Evolutionary conservation across 2,113 vertebrate species (phyloP), one percentile per base, ranked within the genome.

Genomic region (Clarias gariepinus): DNA sequence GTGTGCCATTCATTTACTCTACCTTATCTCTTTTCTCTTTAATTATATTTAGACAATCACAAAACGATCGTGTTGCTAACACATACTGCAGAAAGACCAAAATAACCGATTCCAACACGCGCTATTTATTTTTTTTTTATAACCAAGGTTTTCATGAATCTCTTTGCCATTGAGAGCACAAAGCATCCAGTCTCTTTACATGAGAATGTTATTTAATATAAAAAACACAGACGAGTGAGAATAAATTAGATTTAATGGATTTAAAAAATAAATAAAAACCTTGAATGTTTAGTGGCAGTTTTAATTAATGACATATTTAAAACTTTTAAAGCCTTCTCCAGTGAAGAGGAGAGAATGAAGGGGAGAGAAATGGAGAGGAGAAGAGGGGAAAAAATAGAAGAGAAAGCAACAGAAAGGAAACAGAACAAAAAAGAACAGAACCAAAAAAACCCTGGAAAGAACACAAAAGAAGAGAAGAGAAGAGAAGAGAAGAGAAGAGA

Each of bases 1-100:
- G 68, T 81, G 85, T n/a, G 30, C 33, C 55, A n/a, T 82, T 82
- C 68, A 80, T 80, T 80, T 69, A 58, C 21, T 55, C 47, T n/a
- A 58, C 30, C 7, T 79, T 66, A 33, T 66, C 21, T 83, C 41
- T 15, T 79, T 85, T 76, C 33, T 18, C 1, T 84, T 84, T 60
- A 41, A 63, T 47, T 63, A 61, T 52, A 85, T 64, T 28, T 30
- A 53, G 28, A 78, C 57, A 13, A 25, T 66, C 84, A 66, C 11
- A 33, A 28, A 84, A 60, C 12, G 30, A 76, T 41, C 18, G 6
- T 30, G 68, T 63, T 8, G 10, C 25, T 28, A 10, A 74, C 23
- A 28, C 28, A 3, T 52, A 64, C 28, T 28, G 61, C 53, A 63
- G 55, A 61, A 74, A 74, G 52, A 78, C 2, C 0, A 74, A 52